Evolutionary conservation across 1,140 invertebrate species (phyloP), one percentile per base, ranked within the genome.

Genomic region (Chymomyza costata): DNA sequence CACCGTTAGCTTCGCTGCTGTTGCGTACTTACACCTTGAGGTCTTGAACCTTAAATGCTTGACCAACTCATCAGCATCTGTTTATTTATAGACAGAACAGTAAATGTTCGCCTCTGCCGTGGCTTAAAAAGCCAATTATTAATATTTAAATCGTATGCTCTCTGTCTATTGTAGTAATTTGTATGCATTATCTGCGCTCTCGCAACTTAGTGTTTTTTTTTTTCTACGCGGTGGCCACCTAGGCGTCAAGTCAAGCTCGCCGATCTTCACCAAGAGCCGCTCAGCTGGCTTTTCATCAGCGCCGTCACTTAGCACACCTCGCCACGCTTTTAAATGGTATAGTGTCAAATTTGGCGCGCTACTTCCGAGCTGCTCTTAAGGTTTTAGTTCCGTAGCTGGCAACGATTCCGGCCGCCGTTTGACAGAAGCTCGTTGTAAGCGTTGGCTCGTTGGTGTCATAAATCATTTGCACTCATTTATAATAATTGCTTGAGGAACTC

Each of bases 21-120:
- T 32, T 40, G 19, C 28, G 43, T 65, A 57, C 50, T 80, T 66
- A 68, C 60, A 80, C 67, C 67, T 80, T 80, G 64, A 68, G 64
- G 59, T 80, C 64, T 64, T 61, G 58, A 71, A 68, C 49, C 49
- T 45, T 53, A 60, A 80, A 73, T 80, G 73, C 65, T 80, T 68
- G 67, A 64, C 55, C 52, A 56, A 68, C 16, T 38, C 32, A 55
- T 19, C 30, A 19, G 43, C 50, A 48, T 43, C 68, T 60, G 73
- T 68, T 58, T 80, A 78, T 80, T 80, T 80, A 80, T 80, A 80
- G 64, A 50, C 73, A 80, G 63, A 80, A 80, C 81, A 81, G 74
- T 78, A 65, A 64, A 71, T 62, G 52, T 50, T 61, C 59, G 55
- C 37, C 18, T 46, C 51, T 57, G 73, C 68, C 73, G 56, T 80